Conservation (phyloP, 2,113 vertebrate species). For the Trematocara macrostoma region DNA sequence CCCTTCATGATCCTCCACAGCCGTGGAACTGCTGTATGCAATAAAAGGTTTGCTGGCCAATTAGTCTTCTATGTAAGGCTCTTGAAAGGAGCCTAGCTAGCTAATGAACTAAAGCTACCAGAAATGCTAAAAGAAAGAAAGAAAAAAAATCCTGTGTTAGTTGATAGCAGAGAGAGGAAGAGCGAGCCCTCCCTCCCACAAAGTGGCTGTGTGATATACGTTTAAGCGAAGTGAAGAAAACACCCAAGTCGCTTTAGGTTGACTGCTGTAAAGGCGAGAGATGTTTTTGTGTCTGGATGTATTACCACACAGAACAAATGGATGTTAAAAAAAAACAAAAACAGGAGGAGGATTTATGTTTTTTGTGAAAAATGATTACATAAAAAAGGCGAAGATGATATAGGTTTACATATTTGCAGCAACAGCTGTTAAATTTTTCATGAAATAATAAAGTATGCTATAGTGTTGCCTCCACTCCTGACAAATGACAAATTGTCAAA, state of each 20-base stretch:
- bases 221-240: slow-evolving; percentile 7
- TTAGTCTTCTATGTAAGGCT: slow-evolving; percentile 62
- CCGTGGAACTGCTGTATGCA: slow-evolving; percentile 50
- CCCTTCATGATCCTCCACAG: slow-evolving; percentile 45
- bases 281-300: not conserved
- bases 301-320: not conserved
- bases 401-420: slow-evolving; percentile 33
- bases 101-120: slow-evolving; percentile 63
- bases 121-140: not conserved
- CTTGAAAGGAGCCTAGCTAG: slow-evolving; percentile 56
- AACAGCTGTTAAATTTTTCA: slow-evolving; percentile 27
- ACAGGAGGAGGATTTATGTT: not conserved
- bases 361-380: not conserved
- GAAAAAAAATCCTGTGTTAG: not conserved
- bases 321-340: not conserved
- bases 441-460: slow-evolving; percentile 40
- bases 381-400: not conserved
- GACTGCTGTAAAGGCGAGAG: not conserved
- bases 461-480: slow-evolving; percentile 20
- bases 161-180: not conserved
- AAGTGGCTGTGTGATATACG: slow-evolving; percentile 3
- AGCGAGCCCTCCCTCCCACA: not conserved
- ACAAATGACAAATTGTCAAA: slow-evolving; percentile 45
- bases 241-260: not conserved
- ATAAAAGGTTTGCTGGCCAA: slow-evolving; percentile 59